Evolutionary conservation across 2,797 vertebrate species (phyloP).

Genomic region (Vespertilio murinus): DNA sequence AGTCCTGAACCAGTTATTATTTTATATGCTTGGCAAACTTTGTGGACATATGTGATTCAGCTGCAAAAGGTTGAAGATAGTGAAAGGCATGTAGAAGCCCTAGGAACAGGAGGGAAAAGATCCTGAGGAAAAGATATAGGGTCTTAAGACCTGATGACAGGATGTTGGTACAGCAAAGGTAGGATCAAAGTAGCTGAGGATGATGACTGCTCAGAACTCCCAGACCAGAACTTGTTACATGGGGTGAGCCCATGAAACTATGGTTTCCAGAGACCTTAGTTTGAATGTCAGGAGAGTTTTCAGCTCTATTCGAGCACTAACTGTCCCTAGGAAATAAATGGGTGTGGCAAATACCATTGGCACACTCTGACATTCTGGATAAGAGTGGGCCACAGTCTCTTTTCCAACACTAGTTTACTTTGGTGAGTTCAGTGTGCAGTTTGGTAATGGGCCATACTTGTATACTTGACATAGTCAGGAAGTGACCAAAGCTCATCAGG

Average conservation of each 20-base stretch:
- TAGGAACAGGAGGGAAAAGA: not conserved
- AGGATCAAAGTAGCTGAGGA: not conserved
- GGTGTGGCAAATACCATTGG: not conserved
- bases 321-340: not conserved
- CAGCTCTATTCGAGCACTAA: not conserved
- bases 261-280: constrained; percentile 11
- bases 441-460: not conserved
- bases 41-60: not conserved
- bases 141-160: not conserved
- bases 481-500: not conserved
- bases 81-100: not conserved
- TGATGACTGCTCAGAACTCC: not conserved
- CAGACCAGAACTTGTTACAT: not conserved
- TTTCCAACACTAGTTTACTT: constrained; percentile 27
- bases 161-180: not conserved
- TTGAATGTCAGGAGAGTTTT: not conserved
- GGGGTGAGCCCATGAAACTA: not conserved
- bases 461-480: not conserved
- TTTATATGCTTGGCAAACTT: constrained; percentile 17
- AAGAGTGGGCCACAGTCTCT: not conserved
- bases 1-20: not conserved
- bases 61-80: not conserved
- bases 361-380: not conserved
- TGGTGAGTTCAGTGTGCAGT: constrained; percentile 27
- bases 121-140: not conserved